phyloP scores from a whole-genome alignment of 2,888 invertebrate species.

The Macrostomum cliftonense region DNA sequence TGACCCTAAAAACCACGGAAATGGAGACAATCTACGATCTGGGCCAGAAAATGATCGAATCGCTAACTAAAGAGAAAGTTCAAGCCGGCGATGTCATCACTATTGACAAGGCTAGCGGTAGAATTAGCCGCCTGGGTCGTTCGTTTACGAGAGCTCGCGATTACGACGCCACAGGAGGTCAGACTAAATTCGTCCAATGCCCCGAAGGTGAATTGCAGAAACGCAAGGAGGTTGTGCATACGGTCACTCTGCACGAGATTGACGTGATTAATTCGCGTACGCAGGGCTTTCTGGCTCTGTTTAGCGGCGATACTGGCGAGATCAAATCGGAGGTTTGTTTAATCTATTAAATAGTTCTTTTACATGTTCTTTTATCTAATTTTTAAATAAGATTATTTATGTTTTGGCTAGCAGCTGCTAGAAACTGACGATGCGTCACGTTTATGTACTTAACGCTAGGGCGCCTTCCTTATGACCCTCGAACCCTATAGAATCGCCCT shows the following conservation, averaged over 20 bases:
- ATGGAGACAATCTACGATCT: slow-evolving; percentile 99
- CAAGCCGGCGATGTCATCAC: slow-evolving; percentile 67
- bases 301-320: slow-evolving; percentile 87
- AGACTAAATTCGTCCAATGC: slow-evolving; percentile 73
- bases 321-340: slow-evolving; percentile 59
- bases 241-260: slow-evolving; percentile 92
- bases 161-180: slow-evolving; percentile 78
- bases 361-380: too few relatives aligned
- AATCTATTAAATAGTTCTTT: too few relatives aligned
- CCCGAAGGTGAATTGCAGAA: slow-evolving; percentile 97
- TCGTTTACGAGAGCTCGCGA: slow-evolving; percentile 88
- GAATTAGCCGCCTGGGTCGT: slow-evolving; percentile 68
- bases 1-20: slow-evolving; percentile 92
- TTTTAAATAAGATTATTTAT: too few relatives aligned
- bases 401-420: too few relatives aligned
- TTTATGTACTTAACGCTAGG: too few relatives aligned
- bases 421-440: too few relatives aligned
- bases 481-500: too few relatives aligned
- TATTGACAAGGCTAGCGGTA: slow-evolving; percentile 92
- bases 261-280: slow-evolving; percentile 96
- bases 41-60: slow-evolving; percentile 92
- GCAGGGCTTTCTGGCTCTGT: slow-evolving; percentile 86
- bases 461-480: too few relatives aligned
- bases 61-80: slow-evolving; percentile 79
- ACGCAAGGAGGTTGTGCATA: slow-evolving; percentile 84